phyloP scores from a whole-genome alignment of 2,113 vertebrate genomes.

The Bucco capensis region DNA sequence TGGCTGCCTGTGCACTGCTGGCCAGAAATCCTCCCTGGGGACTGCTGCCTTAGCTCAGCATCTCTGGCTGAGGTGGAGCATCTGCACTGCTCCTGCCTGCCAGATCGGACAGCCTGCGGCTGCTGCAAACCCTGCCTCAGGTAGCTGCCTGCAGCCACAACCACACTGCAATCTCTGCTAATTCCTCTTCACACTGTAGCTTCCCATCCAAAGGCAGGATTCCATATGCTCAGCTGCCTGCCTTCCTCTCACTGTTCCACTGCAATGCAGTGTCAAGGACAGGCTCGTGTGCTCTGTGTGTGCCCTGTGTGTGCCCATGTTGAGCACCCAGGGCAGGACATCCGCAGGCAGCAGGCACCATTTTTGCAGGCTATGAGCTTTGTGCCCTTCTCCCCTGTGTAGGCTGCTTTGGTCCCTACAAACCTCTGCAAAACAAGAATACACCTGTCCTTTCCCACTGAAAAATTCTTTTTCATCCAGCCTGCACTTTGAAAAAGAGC shows the following conservation, averaged over 20 bases:
- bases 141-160: not conserved
- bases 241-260: not conserved
- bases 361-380: rapidly evolving
- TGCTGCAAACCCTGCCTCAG: not conserved
- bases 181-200: not conserved
- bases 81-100: not conserved
- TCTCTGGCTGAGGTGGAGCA: not conserved
- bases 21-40: not conserved
- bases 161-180: not conserved
- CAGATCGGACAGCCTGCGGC: not conserved
- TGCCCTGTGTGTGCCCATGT: rapidly evolving
- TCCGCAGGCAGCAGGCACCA: rapidly evolving
- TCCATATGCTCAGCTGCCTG: not conserved
- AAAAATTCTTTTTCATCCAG: not conserved
- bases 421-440: not conserved
- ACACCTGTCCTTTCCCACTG: not conserved
- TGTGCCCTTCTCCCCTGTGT: not conserved
- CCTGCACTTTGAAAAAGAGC: not conserved
- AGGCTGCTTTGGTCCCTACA: not conserved
- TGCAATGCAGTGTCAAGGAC: not conserved
- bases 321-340: rapidly evolving
- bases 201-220: not conserved
- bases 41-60: not conserved
- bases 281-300: rapidly evolving
- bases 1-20: not conserved